These are phyloP conservation scores for Octopus bimaculoides DNA, from an alignment of 1,140 invertebrate species.

Conservation along the genomic window DNA sequence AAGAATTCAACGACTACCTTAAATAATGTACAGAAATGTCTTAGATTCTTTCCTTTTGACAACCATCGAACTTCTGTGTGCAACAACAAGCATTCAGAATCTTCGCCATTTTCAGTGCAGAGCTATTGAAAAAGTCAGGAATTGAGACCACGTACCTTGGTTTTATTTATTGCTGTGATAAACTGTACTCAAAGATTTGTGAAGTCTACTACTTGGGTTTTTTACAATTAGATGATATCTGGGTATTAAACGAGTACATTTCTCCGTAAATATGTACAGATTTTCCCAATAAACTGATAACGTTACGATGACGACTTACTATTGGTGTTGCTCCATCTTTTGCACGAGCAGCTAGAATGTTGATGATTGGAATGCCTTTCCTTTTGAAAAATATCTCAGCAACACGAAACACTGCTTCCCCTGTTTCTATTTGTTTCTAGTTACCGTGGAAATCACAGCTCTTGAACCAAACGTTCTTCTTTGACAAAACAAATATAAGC, in stretches of 20 bases:
- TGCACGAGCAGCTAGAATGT: background rate
- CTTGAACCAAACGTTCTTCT: background rate
- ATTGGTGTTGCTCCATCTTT: background rate
- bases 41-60: background rate
- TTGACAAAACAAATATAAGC: conserved; percentile 1
- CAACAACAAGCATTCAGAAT: conserved; percentile 7
- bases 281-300: background rate
- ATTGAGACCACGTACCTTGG: background rate
- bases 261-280: background rate
- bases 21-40: background rate
- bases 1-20: background rate
- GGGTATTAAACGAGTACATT: background rate
- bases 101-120: background rate
- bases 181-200: background rate
- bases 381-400: background rate
- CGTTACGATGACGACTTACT: background rate
- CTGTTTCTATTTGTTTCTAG: conserved; percentile 5
- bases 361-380: background rate
- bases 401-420: background rate
- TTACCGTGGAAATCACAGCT: background rate
- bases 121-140: background rate
- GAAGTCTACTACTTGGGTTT: background rate
- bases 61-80: conserved; percentile 1
- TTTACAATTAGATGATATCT: background rate
- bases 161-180: background rate